Percentiles rank a stretch among this genome's conserved stretches.
These are phyloP conservation scores for Corythornis vintsioides DNA, from an alignment of 2,113 vertebrate genomes.

Conservation along the genomic window DNA sequence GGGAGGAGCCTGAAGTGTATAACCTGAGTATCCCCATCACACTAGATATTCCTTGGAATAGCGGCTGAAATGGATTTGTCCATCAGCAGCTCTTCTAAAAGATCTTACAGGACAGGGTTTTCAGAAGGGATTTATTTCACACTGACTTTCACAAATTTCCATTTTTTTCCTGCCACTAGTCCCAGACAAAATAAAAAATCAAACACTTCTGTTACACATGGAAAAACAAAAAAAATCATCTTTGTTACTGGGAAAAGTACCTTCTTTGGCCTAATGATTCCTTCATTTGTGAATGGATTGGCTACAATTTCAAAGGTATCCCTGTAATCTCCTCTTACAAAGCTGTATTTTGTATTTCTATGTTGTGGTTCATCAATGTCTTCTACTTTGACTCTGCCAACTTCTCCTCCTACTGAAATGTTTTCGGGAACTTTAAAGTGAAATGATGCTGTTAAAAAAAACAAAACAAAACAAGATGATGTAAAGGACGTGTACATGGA, in stretches of 20 bases:
- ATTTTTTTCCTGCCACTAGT: not conserved
- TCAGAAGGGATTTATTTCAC: not conserved
- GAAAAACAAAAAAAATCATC: not conserved
- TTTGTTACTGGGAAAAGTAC: slow-evolving; percentile 65
- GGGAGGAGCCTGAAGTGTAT: accelerated
- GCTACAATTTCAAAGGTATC: slow-evolving; percentile 78
- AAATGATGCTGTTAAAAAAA: slow-evolving; percentile 75
- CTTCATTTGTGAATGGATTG: slow-evolving; percentile 80
- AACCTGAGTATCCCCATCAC: not conserved
- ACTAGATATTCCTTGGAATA: not conserved
- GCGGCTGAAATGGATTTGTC: not conserved
- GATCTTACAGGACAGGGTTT: not conserved
- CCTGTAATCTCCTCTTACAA: slow-evolving; percentile 61
- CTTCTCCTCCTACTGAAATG: slow-evolving; percentile 71
- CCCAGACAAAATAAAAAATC: not conserved
- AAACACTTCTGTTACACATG: not conserved
- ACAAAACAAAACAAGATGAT: not conserved
- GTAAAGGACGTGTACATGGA: not conserved
- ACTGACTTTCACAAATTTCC: accelerated
- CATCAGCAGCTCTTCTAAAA: not conserved
- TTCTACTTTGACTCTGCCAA: slow-evolving; percentile 81
- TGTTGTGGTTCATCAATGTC: slow-evolving; percentile 90
- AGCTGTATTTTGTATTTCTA: slow-evolving; percentile 83
- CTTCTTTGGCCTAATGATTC: slow-evolving; percentile 85
- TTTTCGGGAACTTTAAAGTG: slow-evolving; percentile 84